Base-by-base conservation (phyloP, 2,888 invertebrate genomes). In the Esperia sulphurella region DNA sequence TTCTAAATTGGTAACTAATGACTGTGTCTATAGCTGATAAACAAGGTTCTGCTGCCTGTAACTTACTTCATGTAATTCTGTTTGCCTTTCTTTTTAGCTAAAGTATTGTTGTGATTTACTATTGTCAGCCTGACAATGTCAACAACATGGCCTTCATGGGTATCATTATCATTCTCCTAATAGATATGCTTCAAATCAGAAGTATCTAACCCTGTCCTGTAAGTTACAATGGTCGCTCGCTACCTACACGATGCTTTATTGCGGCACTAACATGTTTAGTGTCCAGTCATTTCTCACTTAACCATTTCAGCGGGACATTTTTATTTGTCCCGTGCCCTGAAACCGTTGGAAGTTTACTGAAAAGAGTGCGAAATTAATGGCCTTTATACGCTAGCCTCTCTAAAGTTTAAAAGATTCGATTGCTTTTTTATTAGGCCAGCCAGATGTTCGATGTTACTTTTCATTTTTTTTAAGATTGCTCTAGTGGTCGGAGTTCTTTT, bases 271-370 rank as follows among this genome's bases (percentile, higher is more conserved):
- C 71, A 61, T 65, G 65, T 71, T 74, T 75, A 73, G 66, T 71
- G 69, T 62, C 59, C 50, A 53, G 54, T 65, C 68, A 68, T 75
- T 69, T 68, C 65, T 75, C 68, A 70, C 66, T 65, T 62, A 67
- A 63, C 71, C 59, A 65, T 71, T 74, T 68, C 64, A 68, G 59
- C 56, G 57, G 65, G 69, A 75, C 70, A 73, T 63, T 72, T 76
- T 69, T 74, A 75, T 75, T 70, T 68, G 67, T 68, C 52, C 49
- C 66, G 60, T 65, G 56, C 62, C 56, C 63, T 63, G 65, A 65
- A 70, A 72, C 68, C 66, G 66, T 70, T 65, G 65, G 41, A 41
- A 68, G 65, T 68, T 68, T 63, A 61, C 57, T 58, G 59, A 64
- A 63, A 52, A 39, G 29, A 46, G 33, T 39, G 46, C 29, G 12